These are phyloP conservation scores for Augochlorella aurata DNA, from an alignment of 2,888 invertebrate genomes.

Conservation along the genomic window DNA sequence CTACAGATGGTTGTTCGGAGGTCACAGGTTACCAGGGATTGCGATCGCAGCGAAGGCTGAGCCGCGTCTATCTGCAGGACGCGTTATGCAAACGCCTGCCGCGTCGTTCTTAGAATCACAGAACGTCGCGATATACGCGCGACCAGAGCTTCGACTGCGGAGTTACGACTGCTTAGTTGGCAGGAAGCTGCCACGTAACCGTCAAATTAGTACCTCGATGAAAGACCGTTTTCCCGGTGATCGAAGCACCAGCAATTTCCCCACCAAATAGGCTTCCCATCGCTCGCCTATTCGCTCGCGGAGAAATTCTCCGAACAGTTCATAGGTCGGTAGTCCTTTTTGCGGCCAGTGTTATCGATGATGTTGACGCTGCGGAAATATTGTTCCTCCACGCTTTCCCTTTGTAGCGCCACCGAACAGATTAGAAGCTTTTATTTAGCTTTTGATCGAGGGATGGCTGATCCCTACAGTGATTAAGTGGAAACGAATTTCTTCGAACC, in stretches of 20 bases:
- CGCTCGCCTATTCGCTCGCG: constrained; percentile 31
- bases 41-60: not conserved
- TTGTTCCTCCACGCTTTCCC: not conserved
- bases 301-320: constrained; percentile 29
- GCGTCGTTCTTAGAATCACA: constrained; percentile 10
- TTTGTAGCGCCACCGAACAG: not conserved
- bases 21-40: not conserved
- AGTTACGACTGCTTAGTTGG: constrained; percentile 41
- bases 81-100: constrained; percentile 39
- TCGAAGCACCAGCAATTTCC: constrained; percentile 50
- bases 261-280: constrained; percentile 42
- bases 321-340: constrained; percentile 2
- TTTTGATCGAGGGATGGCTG: not conserved
- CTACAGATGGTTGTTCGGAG: not conserved
- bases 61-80: constrained; percentile 7
- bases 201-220: constrained; percentile 56
- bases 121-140: constrained; percentile 15
- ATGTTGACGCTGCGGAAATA: constrained; percentile 23
- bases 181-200: constrained; percentile 51
- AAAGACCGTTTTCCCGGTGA: constrained; percentile 60
- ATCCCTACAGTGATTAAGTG: constrained; percentile 11
- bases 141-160: constrained; percentile 7
- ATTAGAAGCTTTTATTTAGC: constrained; percentile 8
- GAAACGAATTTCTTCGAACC: not conserved
- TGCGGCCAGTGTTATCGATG: not conserved